Percentiles rank a stretch among this genome's conserved stretches.
Evolutionary conservation across 2,113 vertebrate species (phyloP).

Genomic region (Uria lomvia): DNA sequence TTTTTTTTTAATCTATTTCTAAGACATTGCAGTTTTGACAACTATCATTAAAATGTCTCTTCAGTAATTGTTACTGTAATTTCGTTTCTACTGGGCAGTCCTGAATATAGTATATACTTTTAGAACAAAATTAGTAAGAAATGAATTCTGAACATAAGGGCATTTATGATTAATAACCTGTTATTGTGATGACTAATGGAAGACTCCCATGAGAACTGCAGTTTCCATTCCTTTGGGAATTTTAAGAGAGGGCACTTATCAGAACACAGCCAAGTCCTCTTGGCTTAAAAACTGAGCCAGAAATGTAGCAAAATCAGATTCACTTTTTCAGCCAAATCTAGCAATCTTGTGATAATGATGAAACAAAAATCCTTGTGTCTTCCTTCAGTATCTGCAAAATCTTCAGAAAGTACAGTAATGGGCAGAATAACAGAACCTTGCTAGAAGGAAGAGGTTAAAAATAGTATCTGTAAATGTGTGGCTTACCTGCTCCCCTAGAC

Average conservation of each 20-base stretch:
- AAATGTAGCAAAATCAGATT: neutral
- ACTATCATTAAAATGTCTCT: neutral
- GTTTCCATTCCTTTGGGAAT: neutral
- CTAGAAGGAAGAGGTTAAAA: neutral
- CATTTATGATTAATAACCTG: neutral
- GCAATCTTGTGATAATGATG: neutral
- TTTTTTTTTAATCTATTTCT: neutral
- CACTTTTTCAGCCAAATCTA: neutral
- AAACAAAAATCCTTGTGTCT: neutral
- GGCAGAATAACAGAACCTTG: neutral
- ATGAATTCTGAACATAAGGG: neutral
- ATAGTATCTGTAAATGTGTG: neutral
- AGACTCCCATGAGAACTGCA: neutral
- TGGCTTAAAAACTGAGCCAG: neutral
- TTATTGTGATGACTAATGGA: neutral
- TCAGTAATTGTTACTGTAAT: neutral
- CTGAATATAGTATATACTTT: neutral
- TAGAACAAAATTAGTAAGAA: neutral
- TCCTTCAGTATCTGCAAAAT: neutral
- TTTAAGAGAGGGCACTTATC: neutral
- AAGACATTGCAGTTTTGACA: neutral
- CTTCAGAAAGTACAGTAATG: neutral
- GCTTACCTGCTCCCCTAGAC: neutral
- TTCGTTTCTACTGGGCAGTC: neutral
- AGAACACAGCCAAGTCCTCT: neutral